Conservation (phyloP, 2,113 vertebrate genomes). For the Turnix velox region DNA sequence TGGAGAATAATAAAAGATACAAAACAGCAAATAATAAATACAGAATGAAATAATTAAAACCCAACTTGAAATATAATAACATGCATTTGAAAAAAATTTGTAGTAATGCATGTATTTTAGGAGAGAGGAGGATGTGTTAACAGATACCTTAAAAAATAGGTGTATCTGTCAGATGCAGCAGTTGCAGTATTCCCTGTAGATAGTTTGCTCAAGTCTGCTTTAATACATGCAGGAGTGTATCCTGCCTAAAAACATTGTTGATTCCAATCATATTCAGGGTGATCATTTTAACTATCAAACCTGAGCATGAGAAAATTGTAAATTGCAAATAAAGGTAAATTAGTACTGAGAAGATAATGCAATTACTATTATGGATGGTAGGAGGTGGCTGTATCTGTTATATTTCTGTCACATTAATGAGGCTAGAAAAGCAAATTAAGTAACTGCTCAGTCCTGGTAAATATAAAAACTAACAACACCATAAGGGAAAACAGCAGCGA, state of each 20-base stretch:
- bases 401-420: constrained; percentile 6
- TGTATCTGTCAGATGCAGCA: not conserved
- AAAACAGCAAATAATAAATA: not conserved
- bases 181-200: not conserved
- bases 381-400: not conserved
- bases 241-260: not conserved
- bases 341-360: not conserved
- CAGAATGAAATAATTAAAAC: not conserved
- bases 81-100: not conserved
- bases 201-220: not conserved
- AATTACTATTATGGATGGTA: not conserved
- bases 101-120: not conserved
- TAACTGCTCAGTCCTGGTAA: not conserved
- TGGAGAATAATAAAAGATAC: not conserved
- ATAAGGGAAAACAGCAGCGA: not conserved
- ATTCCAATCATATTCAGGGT: not conserved
- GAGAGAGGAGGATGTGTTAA: not conserved
- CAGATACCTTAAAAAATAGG: not conserved
- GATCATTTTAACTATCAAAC: not conserved
- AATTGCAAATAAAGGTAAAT: constrained; percentile 1
- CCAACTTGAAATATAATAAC: not conserved
- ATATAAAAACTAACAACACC: not conserved
- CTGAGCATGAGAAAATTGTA: not conserved
- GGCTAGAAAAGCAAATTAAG: not conserved
- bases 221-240: not conserved